A percentile compares a stretch with the other conserved stretches of the same genome.
Evolutionary conservation across 2,113 vertebrate species (phyloP).

Genomic region (Callospermophilus lateralis): DNA sequence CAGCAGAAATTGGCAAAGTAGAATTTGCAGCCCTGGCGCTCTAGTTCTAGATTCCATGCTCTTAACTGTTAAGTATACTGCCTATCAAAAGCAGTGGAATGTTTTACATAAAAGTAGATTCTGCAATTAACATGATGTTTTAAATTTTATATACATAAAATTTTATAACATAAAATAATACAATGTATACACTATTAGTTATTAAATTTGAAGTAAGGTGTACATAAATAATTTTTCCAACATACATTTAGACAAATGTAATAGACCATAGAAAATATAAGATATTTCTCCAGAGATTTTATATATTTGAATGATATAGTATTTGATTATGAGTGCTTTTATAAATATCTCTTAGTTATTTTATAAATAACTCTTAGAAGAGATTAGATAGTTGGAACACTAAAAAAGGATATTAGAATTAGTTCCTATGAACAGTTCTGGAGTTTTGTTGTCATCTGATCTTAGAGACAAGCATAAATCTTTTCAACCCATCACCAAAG

Average conservation of each 20-base stretch:
- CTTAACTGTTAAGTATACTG: neutral
- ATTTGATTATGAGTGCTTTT: constrained; percentile 5
- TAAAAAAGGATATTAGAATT: neutral
- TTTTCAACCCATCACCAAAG: neutral
- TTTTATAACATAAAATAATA: neutral
- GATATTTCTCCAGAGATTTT: neutral
- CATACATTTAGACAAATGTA: neutral
- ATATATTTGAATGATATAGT: neutral
- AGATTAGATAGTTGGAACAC: neutral
- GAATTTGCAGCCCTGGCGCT: neutral
- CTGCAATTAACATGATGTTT: neutral
- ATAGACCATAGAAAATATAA: neutral
- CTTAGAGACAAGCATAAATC: neutral
- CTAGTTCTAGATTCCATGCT: neutral
- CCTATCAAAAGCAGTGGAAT: neutral
- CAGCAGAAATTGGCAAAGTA: neutral
- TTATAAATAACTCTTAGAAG: neutral
- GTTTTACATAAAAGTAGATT: neutral
- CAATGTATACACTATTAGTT: neutral
- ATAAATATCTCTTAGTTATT: neutral
- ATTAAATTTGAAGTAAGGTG: neutral
- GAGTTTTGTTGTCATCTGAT: neutral
- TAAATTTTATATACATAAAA: neutral
- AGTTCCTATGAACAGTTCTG: neutral
- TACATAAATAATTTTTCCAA: neutral